Conservation (phyloP, 1,140 invertebrate species). For the Spodoptera litura region DNA sequence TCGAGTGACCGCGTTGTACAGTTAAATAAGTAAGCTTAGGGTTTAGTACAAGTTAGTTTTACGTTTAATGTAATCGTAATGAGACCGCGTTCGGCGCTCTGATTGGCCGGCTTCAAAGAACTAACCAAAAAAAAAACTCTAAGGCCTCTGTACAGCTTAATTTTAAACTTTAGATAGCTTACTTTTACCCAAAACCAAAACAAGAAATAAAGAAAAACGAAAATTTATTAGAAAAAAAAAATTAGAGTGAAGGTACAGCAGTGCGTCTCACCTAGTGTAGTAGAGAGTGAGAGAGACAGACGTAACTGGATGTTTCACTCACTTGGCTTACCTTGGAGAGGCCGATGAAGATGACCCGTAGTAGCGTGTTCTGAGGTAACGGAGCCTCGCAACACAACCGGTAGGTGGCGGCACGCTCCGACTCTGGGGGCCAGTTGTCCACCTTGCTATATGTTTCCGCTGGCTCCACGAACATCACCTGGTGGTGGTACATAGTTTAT, state of each 20-base stretch:
- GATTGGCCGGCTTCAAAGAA: no score
- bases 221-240: background rate
- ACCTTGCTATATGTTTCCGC: slow-evolving; percentile 95
- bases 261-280: background rate
- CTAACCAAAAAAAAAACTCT: no score
- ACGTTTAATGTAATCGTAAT: no score
- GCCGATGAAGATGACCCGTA: slow-evolving; percentile 93
- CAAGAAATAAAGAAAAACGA: background rate
- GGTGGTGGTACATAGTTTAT: background rate
- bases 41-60: no score
- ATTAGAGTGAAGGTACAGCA: background rate
- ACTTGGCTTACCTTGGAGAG: slow-evolving; percentile 88
- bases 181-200: no score
- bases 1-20: no score
- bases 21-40: no score
- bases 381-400: slow-evolving; percentile 95
- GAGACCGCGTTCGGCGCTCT: no score
- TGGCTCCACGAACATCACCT: slow-evolving; percentile 93
- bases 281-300: background rate
- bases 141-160: no score
- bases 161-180: no score
- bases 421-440: slow-evolving; percentile 98
- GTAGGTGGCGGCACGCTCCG: slow-evolving; percentile 92
- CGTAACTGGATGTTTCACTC: slow-evolving; percentile 1
- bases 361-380: slow-evolving; percentile 93